Percentiles rank a stretch among this genome's conserved stretches.
Evolutionary conservation across 1,140 invertebrate species (phyloP).

Genomic region (Drosophila lowei): DNA sequence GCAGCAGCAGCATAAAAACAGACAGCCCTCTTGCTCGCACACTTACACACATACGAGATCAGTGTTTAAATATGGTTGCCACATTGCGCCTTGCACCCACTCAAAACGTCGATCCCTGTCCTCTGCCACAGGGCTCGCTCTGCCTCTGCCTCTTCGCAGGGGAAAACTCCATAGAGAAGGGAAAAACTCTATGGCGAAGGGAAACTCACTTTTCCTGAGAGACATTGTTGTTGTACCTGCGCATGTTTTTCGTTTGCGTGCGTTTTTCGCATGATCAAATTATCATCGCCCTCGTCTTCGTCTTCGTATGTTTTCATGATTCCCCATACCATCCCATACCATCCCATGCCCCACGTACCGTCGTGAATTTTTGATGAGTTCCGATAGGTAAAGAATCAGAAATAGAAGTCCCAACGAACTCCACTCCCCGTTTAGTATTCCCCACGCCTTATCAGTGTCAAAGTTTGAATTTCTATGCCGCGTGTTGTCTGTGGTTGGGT

Average conservation of each 20-base stretch:
- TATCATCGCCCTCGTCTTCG: constrained; percentile 39
- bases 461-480: constrained; percentile 54
- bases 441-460: constrained; percentile 66
- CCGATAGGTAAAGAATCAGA: constrained; percentile 50
- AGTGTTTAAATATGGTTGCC: constrained; percentile 75
- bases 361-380: constrained; percentile 75
- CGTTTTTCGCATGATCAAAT: constrained; percentile 80
- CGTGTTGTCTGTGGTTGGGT: constrained; percentile 27
- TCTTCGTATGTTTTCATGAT: constrained; percentile 27
- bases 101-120: constrained; percentile 15
- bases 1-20: constrained; percentile 54
- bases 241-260: constrained; percentile 78
- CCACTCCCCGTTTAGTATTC: constrained; percentile 36
- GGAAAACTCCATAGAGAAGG: constrained; percentile 41
- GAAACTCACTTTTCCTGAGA: constrained; percentile 62
- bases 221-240: constrained; percentile 61
- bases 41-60: constrained; percentile 54
- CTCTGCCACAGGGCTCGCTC: constrained; percentile 13
- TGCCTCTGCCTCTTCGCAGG: constrained; percentile 7
- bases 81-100: constrained; percentile 69
- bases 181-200: constrained; percentile 6
- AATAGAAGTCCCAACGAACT: constrained; percentile 8
- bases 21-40: constrained; percentile 49
- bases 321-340: constrained; percentile 28
- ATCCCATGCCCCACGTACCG: constrained; percentile 31